Conservation (phyloP, 2,797 vertebrate genomes). For the Etheostoma perlongum region DNA sequence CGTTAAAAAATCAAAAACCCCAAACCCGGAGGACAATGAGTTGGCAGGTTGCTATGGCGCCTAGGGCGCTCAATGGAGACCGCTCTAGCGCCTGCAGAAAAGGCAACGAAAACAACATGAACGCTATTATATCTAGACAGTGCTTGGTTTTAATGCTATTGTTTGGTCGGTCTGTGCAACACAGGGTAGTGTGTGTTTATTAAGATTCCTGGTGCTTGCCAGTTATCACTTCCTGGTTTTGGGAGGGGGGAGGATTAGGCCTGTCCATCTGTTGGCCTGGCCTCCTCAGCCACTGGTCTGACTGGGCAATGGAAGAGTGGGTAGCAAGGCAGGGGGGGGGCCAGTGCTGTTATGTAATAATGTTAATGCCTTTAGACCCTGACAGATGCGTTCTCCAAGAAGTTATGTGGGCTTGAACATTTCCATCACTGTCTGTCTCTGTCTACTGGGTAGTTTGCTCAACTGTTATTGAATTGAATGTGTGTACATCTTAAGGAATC, state of each 20-base stretch:
- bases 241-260: slow-evolving; percentile 32
- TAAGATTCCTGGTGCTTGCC: slow-evolving; percentile 31
- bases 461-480: slow-evolving; percentile 1
- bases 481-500: slow-evolving; percentile 33
- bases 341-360: slow-evolving; percentile 63
- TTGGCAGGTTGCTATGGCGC: slow-evolving; percentile 75
- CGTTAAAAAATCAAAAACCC: slow-evolving; percentile 27
- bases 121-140: slow-evolving; percentile 27
- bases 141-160: slow-evolving; percentile 30
- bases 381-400: slow-evolving; percentile 62
- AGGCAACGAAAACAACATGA: slow-evolving; percentile 31
- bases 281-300: slow-evolving; percentile 55
- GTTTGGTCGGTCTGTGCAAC: slow-evolving; percentile 16
- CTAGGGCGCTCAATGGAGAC: slow-evolving; percentile 50
- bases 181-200: slow-evolving; percentile 23
- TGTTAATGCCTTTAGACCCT: slow-evolving; percentile 57
- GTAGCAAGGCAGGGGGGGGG: not conserved
- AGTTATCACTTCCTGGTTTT: slow-evolving; percentile 57
- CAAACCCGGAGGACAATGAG: slow-evolving; percentile 63
- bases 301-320: slow-evolving; percentile 46
- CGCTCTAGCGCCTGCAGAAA: slow-evolving; percentile 35
- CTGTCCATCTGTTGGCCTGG: slow-evolving; percentile 64
- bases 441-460: not conserved
- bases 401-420: slow-evolving; percentile 5
- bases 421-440: slow-evolving; percentile 10